Evolutionary conservation across 2,888 invertebrate genomes (phyloP), one percentile per base, ranked within the genome.

Genomic region (Caenorhabditis becei): DNA sequence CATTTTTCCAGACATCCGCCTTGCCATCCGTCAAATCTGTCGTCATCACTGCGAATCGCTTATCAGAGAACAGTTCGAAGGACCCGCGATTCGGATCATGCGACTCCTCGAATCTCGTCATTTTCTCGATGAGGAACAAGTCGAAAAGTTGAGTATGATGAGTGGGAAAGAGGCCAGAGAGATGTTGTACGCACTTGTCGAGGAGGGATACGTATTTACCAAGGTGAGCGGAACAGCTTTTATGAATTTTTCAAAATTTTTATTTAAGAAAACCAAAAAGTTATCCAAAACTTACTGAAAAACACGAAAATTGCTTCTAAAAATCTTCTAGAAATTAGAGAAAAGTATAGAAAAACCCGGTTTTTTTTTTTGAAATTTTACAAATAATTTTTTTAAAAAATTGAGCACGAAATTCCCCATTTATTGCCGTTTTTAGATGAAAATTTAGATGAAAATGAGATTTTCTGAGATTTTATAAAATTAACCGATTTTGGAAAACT

Each of bases 121-220:
- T 86, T 96, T 94, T 90, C 94, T 97, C 77, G 97, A 97, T 91
- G 96, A 96, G 87, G 96, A 92, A 71, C 88, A 89, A 71, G 86
- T 97, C 75, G 96, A 97, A 91, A 95, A 95, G 89, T 93, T 95
- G 86, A 96, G 95, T 0, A 96, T 97, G 97, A 94, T 97, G 88
- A 95, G 96, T 0, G 95, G 95, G 26, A 97, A 97, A 91, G 96
- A 97, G 91, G 95, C 96, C 1, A 97, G 97, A 91, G 94, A 95
- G 83, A 92, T 96, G 16, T 94, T 96, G 0, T 97, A 96, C 92
- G 94, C 94, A 85, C 92, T 98, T 83, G 92, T 96, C 61, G 95
- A 95, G 91, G 95, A 96, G 89, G 94, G 95, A 91, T 93, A 93
- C 86, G 88, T 94, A 28, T 83, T 83, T 44, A 78, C 65, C 11